Evolutionary conservation across 2,888 invertebrate genomes (phyloP), one percentile per base, ranked within the genome.

Genomic region (Agrochola litura): DNA sequence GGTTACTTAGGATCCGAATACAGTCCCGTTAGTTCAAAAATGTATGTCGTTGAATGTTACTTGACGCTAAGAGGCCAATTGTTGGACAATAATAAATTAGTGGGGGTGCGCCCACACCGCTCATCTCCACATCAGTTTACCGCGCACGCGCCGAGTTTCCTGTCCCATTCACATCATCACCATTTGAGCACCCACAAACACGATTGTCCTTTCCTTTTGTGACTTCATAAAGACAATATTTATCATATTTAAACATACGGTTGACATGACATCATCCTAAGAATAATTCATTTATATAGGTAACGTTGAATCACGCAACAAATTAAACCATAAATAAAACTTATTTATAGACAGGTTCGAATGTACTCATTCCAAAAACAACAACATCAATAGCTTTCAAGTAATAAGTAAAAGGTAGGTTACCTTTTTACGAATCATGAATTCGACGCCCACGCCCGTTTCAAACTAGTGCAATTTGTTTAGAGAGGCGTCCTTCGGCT

Each of bases 61-160:
- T 89, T 83, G 86, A 84, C 79, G 79, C 76, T 67, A 73, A 92
- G 90, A 90, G 90, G 90, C 88, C 94, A 94, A 94, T 94, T 94
- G 94, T 92, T 92, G 89, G 90, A 91, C 90, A 92, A 93, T 85
- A 87, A 94, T 91, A 91, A 93, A 90, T 88, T 87, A 88, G 93
- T 92, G 95, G 94, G 95, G 95, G 95, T 94, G 95, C 95, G 94
- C 96, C 96, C 94, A 95, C 96, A 93, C 94, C 86, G 92, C 92
- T 95, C 95, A 96, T 96, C 96, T 95, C 89, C 84, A 91, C 94
- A 95, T 95, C 93, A 95, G 93, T 92, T 95, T 91, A 94, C 93
- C 89, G 94, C 92, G 95, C 96, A 95, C 95, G 95, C 95, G 95
- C 91, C 91, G 90, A 86, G 91, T 93, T 95, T 96, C 95, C 96